phyloP scores from a whole-genome alignment of 2,888 invertebrate genomes.

The Drosophila anomalata region DNA sequence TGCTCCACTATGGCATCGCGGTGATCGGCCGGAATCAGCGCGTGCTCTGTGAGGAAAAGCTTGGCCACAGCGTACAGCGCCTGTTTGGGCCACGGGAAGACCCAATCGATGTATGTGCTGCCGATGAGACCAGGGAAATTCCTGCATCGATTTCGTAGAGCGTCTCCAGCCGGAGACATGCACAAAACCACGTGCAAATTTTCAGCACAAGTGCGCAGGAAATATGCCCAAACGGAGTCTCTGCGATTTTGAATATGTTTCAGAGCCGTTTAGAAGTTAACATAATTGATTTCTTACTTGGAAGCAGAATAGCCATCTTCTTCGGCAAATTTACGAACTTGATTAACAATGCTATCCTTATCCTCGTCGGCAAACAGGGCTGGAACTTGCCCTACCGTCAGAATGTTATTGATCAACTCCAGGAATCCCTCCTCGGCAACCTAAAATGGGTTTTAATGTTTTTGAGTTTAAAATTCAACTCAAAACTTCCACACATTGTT shows the following conservation, averaged over 20 bases:
- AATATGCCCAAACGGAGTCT: constrained; percentile 94
- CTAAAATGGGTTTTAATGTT: neutral
- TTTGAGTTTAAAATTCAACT: too few relatives aligned
- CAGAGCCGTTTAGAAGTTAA: neutral
- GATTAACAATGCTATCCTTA: constrained; percentile 90
- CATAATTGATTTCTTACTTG: constrained; percentile 85
- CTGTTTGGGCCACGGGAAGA: constrained; percentile 96
- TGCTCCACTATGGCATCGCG: constrained; percentile 91
- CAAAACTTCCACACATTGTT: too few relatives aligned
- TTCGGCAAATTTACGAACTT: constrained; percentile 88
- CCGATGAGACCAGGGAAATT: constrained; percentile 97
- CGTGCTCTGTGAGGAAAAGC: constrained; percentile 91
- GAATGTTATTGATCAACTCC: constrained; percentile 95
- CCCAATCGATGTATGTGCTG: constrained; percentile 96
- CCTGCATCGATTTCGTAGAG: constrained; percentile 92
- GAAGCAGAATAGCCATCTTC: constrained; percentile 90
- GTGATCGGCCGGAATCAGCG: constrained; percentile 83
- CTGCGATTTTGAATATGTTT: constrained; percentile 81
- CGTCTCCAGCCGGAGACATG: constrained; percentile 95
- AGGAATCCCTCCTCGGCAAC: constrained; percentile 91
- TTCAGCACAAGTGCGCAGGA: constrained; percentile 89
- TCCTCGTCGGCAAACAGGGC: constrained; percentile 95
- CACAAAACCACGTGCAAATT: constrained; percentile 95
- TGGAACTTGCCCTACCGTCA: constrained; percentile 94
- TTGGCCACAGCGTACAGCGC: constrained; percentile 94